phyloP scores from a whole-genome alignment of 1,140 invertebrate species.

The Choristoneura fumiferana region DNA sequence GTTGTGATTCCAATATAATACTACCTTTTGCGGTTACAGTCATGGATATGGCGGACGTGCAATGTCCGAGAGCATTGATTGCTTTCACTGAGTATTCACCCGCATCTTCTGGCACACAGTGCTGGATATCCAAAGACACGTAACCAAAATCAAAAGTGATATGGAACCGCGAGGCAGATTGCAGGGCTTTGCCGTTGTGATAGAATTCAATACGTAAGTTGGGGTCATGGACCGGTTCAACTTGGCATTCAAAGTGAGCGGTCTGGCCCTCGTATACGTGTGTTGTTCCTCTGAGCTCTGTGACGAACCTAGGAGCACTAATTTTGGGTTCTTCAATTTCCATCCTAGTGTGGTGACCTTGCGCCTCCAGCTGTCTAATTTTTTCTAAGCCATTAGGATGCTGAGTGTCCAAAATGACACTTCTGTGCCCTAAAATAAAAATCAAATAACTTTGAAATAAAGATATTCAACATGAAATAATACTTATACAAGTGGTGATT shows the following conservation, averaged over 20 bases:
- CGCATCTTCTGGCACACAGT: constrained; percentile 94
- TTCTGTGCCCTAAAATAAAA: constrained; percentile 83
- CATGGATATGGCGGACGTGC: constrained; percentile 89
- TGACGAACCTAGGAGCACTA: constrained; percentile 89
- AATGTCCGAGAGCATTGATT: constrained; percentile 92
- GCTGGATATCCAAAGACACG: constrained; percentile 93
- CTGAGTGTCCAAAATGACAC: constrained; percentile 93
- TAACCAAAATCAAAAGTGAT: constrained; percentile 98
- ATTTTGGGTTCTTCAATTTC: constrained; percentile 90
- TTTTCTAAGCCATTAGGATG: constrained; percentile 96
- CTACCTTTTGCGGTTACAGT: constrained; percentile 90
- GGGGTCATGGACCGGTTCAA: constrained; percentile 94
- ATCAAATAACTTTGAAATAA: no score
- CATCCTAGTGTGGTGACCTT: constrained; percentile 86
- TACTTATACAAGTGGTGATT: not conserved
- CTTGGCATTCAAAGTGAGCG: constrained; percentile 94
- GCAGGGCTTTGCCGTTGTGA: constrained; percentile 92
- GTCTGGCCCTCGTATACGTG: constrained; percentile 91
- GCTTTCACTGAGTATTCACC: constrained; percentile 95
- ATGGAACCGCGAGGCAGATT: constrained; percentile 92
- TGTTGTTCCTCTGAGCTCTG: constrained; percentile 90
- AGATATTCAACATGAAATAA: constrained; percentile 25
- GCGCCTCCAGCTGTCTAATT: constrained; percentile 92
- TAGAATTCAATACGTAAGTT: constrained; percentile 95
- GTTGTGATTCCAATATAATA: constrained; percentile 95